Percentiles rank a stretch among this genome's conserved stretches.
phyloP scores from a whole-genome alignment of 2,113 vertebrate genomes.

The Peromyscus polionotus region DNA sequence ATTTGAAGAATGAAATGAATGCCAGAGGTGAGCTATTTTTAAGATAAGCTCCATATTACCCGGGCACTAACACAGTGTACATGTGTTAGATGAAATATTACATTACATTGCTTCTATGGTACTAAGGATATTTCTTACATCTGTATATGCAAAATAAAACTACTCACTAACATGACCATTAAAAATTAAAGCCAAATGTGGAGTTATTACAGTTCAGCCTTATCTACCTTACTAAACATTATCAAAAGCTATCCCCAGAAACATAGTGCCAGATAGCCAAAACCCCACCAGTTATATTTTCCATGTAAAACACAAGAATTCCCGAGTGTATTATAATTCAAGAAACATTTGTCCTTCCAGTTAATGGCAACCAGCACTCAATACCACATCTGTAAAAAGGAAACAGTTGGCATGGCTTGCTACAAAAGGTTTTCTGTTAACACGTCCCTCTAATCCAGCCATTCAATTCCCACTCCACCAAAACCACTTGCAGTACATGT shows the following conservation, averaged over 20 bases:
- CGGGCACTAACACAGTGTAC: background rate
- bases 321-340: constrained; percentile 1
- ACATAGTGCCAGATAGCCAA: background rate
- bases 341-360: background rate
- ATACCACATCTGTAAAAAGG: background rate
- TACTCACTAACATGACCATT: constrained; percentile 37
- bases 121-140: background rate
- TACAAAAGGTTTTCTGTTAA: background rate
- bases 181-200: constrained; percentile 38
- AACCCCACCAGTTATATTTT: background rate
- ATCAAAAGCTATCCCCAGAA: background rate
- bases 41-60: background rate
- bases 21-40: background rate
- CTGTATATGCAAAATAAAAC: background rate
- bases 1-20: constrained; percentile 55
- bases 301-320: background rate
- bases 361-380: background rate
- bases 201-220: background rate
- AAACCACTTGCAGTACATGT: background rate
- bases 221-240: constrained; percentile 29
- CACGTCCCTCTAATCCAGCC: background rate
- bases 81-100: background rate
- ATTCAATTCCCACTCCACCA: background rate
- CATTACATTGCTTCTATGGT: background rate
- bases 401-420: background rate